phyloP scores from a whole-genome alignment of 1,140 invertebrate species.

The Caenorhabditis remanei region DNA sequence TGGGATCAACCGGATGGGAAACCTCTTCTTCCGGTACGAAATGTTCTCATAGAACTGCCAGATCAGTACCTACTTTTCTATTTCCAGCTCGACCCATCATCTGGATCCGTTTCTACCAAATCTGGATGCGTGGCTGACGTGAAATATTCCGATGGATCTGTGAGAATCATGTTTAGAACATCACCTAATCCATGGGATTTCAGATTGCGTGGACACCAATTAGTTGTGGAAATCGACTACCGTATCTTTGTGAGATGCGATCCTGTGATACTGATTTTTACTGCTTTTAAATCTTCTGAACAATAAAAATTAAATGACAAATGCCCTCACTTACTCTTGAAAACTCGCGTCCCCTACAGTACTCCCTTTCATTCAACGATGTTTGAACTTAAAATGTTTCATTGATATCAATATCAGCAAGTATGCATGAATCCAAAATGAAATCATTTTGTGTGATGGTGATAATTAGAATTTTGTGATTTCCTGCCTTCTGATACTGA shows the following conservation, averaged over 20 bases:
- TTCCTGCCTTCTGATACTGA: background rate
- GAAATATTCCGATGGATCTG: background rate
- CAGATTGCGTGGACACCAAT: background rate
- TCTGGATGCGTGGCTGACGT: background rate
- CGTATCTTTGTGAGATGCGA: background rate
- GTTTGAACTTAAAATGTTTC: no score
- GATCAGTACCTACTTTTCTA: background rate
- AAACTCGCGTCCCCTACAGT: no score
- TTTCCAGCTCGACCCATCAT: constrained; percentile 9
- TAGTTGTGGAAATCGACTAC: background rate
- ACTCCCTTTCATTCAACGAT: no score
- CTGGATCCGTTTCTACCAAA: background rate
- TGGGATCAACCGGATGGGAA: background rate
- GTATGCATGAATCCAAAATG: background rate
- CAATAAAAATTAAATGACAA: no score
- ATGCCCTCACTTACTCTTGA: no score
- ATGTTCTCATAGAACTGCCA: no score
- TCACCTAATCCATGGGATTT: background rate
- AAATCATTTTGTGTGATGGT: background rate
- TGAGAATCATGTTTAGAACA: background rate
- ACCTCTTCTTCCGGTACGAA: background rate
- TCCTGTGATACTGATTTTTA: background rate
- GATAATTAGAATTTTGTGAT: background rate
- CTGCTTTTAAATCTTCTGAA: no score
- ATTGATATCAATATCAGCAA: no score